A percentile compares a stretch with the other conserved stretches of the same genome.
Conservation (phyloP, 2,888 invertebrate genomes). For the Marronus borbonicus region DNA sequence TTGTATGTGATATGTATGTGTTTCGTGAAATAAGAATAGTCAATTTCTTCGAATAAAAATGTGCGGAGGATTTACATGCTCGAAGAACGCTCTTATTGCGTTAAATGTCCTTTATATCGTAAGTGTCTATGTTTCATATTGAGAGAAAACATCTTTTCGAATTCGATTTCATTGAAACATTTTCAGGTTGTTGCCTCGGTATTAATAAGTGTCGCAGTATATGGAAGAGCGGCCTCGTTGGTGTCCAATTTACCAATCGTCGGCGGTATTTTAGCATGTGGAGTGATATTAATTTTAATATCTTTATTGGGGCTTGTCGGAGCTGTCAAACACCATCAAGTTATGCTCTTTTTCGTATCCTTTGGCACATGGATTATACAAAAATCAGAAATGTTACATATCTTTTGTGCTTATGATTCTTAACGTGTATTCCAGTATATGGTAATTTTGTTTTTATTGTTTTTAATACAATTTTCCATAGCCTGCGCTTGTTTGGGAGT, state of each 20-base stretch:
- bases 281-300: slow-evolving; percentile 91
- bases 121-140: slow-evolving; percentile 69
- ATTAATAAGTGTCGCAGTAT: slow-evolving; percentile 93
- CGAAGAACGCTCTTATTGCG: slow-evolving; percentile 93
- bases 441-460: slow-evolving; percentile 94
- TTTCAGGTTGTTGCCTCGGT: slow-evolving; percentile 92
- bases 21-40: slow-evolving; percentile 27
- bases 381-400: background rate
- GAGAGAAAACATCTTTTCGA: background rate
- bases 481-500: slow-evolving; percentile 96
- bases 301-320: slow-evolving; percentile 92
- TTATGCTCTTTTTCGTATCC: slow-evolving; percentile 97
- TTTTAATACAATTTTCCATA: slow-evolving; percentile 95
- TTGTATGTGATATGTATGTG: slow-evolving; percentile 41
- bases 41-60: slow-evolving; percentile 69
- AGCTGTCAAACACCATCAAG: slow-evolving; percentile 96
- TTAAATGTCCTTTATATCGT: slow-evolving; percentile 95
- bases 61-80: slow-evolving; percentile 96
- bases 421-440: slow-evolving; percentile 82
- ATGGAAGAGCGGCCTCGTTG: slow-evolving; percentile 88
- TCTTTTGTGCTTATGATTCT: slow-evolving; percentile 54
- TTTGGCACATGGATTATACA: slow-evolving; percentile 70
- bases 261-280: slow-evolving; percentile 95
- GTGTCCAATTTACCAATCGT: slow-evolving; percentile 92
- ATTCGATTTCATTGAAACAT: background rate